These are phyloP conservation scores for Gila orcuttii DNA, from an alignment of 2,113 vertebrate species.

Conservation along the genomic window DNA sequence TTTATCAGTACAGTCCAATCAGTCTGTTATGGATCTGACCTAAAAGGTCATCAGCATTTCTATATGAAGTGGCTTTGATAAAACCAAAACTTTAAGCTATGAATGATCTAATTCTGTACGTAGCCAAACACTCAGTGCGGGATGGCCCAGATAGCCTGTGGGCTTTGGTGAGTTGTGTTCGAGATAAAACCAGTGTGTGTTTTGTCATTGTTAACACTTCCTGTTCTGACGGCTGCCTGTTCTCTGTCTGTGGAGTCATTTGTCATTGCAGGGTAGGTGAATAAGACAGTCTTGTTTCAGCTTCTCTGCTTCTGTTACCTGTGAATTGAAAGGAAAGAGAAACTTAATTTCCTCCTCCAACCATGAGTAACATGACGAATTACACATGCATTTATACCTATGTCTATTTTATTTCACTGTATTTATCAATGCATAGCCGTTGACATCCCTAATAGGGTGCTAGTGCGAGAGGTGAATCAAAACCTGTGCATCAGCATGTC, in stretches of 20 bases:
- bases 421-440: background rate
- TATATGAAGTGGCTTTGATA: background rate
- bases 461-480: constrained; percentile 66
- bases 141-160: constrained; percentile 47
- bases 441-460: background rate
- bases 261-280: constrained; percentile 59
- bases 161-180: constrained; percentile 46
- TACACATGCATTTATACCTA: background rate
- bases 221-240: constrained; percentile 57
- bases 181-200: constrained; percentile 49
- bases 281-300: constrained; percentile 52
- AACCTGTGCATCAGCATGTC: constrained; percentile 77
- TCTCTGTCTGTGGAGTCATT: constrained; percentile 53
- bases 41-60: constrained; percentile 4
- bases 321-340: constrained; percentile 54
- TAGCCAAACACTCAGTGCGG: background rate
- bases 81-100: background rate
- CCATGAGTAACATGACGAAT: constrained; percentile 28
- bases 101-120: background rate
- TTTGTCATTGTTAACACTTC: constrained; percentile 56
- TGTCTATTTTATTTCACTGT: background rate
- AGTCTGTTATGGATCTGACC: constrained; percentile 24
- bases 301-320: constrained; percentile 63
- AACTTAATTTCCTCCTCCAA: constrained; percentile 64
- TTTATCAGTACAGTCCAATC: constrained; percentile 11